Evolutionary conservation across 2,113 vertebrate genomes (phyloP), one percentile per base, ranked within the genome.

Genomic region (Pachyramphus minor): DNA sequence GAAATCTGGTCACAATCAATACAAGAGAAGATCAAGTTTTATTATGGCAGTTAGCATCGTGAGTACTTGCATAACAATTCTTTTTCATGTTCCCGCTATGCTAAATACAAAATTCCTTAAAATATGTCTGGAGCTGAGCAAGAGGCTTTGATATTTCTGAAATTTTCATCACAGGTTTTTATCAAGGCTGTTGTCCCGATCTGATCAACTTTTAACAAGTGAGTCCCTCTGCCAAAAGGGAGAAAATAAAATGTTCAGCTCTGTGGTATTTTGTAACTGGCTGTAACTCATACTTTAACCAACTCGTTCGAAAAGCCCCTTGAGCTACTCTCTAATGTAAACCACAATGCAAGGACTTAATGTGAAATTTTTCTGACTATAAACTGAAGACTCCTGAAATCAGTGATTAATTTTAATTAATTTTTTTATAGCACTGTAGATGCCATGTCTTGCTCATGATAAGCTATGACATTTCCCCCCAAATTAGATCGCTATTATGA

Each of bases 1-100:
- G 98, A 44, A 97, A 99, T 79, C 97, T 99, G 58, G 83, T 98
- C 22, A 99, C 98, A 77, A 97, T 99, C 79, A 98, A 98, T 72
- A 97, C 88, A 71, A 42, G 59, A 41, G 27, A 86, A 2, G 98
- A 99, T 13, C 94, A 98, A 14, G 30, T 47, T 55, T 28, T 90
- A 35, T 59, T 98, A 58, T 76, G 95, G 95, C 28, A 67, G 81
- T 77, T 90, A 89, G 87, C 87, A 72, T 87, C 35, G 97, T 98
- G 73, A 96, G 97, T 97, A 81, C 20, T 33, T 87, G 31, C 17
- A 58, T 16, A 45, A 12, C 1, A 6, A 9, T 33, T 63, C 18
- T 73, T 85, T 44, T 84, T 64, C 20, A 39, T 11, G 33, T 90
- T 89, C 37, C 16, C 41, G 28, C 4, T 66, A 21, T 13, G 4